Percentiles rank a stretch among this genome's conserved stretches.
phyloP scores from a whole-genome alignment of 2,888 invertebrate species.

The Hyposoter dolosus region DNA sequence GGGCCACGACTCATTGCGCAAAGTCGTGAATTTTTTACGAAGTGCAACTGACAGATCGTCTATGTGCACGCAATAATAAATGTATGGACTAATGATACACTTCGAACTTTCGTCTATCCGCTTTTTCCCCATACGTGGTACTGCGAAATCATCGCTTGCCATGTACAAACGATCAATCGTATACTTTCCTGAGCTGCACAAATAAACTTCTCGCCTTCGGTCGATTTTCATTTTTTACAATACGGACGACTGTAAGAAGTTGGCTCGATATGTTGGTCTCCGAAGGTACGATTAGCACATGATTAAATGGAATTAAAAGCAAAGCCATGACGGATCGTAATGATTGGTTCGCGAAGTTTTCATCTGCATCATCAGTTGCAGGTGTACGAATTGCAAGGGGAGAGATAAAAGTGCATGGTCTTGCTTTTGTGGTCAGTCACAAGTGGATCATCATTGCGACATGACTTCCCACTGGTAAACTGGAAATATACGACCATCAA shows the following conservation, averaged over 20 bases:
- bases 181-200: neutral
- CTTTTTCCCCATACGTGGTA: neutral
- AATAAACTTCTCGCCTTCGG: neutral
- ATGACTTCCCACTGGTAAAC: neutral
- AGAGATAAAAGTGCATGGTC: neutral
- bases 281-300: neutral
- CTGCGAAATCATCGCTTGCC: neutral
- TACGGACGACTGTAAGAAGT: neutral
- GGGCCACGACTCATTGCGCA: conserved; percentile 14
- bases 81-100: neutral
- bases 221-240: neutral
- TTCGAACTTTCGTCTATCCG: neutral
- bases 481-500: neutral
- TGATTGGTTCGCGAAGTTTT: neutral
- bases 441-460: neutral
- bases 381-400: neutral
- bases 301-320: conserved; percentile 16
- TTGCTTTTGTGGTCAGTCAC: conserved; percentile 5
- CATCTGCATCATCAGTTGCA: neutral
- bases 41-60: neutral
- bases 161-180: neutral
- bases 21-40: conserved; percentile 6
- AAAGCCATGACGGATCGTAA: conserved; percentile 17
- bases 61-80: neutral
- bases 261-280: neutral